Evolutionary conservation across 2,113 vertebrate genomes (phyloP).

Genomic region (Cynopterus brachyotis): DNA sequence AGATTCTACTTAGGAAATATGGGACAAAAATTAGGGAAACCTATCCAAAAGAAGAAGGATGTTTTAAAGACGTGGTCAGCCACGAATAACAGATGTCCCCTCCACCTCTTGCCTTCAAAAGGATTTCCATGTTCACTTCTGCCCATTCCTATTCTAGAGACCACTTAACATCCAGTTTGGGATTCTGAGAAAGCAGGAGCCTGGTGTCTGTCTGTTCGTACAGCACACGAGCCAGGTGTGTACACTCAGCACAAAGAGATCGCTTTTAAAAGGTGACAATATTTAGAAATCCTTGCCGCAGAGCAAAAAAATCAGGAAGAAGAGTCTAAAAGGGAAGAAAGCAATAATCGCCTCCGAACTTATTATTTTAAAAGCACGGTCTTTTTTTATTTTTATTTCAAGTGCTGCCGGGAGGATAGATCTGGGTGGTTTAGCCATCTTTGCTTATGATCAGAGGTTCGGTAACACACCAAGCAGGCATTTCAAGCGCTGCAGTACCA

Average conservation of each 20-base stretch:
- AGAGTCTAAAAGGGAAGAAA: conserved; percentile 27
- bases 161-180: neutral
- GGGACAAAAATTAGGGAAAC: neutral
- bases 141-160: neutral
- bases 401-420: neutral
- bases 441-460: neutral
- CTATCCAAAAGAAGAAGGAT: neutral
- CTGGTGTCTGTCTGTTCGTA: neutral
- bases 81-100: neutral
- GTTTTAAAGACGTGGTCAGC: neutral
- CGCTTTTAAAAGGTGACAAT: neutral
- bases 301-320: neutral
- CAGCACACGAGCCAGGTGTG: neutral
- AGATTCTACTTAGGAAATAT: neutral
- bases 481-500: neutral
- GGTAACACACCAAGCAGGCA: neutral
- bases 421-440: conserved; percentile 2
- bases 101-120: neutral
- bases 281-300: neutral
- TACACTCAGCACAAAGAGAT: neutral
- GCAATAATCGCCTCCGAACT: neutral
- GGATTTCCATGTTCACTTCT: neutral
- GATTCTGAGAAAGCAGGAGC: neutral
- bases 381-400: neutral
- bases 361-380: neutral